Evolutionary conservation across 1,140 invertebrate genomes (phyloP), one percentile per base, ranked within the genome.

Genomic region (Euura lappo): DNA sequence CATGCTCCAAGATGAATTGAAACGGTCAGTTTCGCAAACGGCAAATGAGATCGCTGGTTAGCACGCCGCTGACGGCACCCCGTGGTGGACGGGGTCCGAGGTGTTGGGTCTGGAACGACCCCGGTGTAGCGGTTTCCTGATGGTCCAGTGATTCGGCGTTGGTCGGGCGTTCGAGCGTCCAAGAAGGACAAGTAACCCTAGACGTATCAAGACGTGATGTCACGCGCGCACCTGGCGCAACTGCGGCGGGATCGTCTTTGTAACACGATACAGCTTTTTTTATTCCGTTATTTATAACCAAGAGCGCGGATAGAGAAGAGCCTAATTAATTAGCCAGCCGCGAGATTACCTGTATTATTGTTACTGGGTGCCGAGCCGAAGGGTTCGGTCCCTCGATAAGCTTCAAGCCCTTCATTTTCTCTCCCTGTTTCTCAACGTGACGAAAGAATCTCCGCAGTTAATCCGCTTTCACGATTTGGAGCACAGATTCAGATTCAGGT

Each of bases 141-240:
- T 60, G 51, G 8, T 60, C 51, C 51, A 60, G 51, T 60, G 51
- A 60, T 60, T 60, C 51, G 51, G 51, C 51, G 51, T 60, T 60
- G 5, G 51, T 60, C 51, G 51, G 51, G 51, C 13, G 51, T 60
- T 60, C 13, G 51, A 60, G 51, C 51, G 6, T 3, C 51, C 51
- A n/a, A 60, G 51, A 80, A 78, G 77, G 77, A 80, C 83, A 79
- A 76, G 84, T 85, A 85, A 85, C 81, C 75, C 80, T 85, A 86
- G 80, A 84, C 83, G 77, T 78, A 78, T 81, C 79, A 77, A 76
- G 78, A 79, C 84, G 82, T 84, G 82, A 85, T 85, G 83, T 84
- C 80, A 60, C 78, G 72, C 71, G 77, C 80, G 79, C 82, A 86
- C 80, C 83, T 83, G 83, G 84, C 83, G 51, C 51, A 60, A 60